Evolutionary conservation across 2,113 vertebrate species (phyloP), one percentile per base, ranked within the genome.

Genomic region (Ammodytes dubius): DNA sequence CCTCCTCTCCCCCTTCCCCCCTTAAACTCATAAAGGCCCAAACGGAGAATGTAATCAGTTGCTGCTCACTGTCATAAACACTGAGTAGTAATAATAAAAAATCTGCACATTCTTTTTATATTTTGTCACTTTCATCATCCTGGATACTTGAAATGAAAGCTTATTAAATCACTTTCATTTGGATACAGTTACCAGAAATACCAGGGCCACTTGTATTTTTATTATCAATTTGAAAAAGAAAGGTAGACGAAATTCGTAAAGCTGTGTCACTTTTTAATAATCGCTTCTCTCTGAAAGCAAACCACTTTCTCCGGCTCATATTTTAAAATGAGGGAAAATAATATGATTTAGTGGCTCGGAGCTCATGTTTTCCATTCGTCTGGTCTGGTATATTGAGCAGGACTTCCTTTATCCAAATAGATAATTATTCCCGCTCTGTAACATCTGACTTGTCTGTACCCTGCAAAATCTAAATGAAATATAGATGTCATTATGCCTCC

Each of bases 381-480:
- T 46, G 49, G 7, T 70, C 39, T 27, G 5, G 15, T 45, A 27
- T 72, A 43, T 67, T 14, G 52, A 70, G 58, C 52, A 9, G 19
- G 4, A 53, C 66, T 58, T 57, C 46, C 50, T 64, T 87, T 64
- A 84, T 89, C 66, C 74, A 70, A 83, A 85, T 14, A 64, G 8
- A 70, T 84, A 69, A 90, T 89, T 83, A 74, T 82, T 68, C 54
- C 56, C 42, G 0, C 67, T 5, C 57, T 63, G 14, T 54, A 63
- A 74, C 64, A 81, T 64, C 75, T 47, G 72, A 77, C 61, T 63
- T 59, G 13, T 63, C 42, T 40, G 56, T 74, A 56, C 81, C 67
- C 63, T 1, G 46, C 40, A 67, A 66, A 27, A 77, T 88, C 77
- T 52, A 82, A 91, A 87, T 84, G 68, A 87, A 74, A 89, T 81